Conservation (phyloP, 2,888 invertebrate species). For the Pachydiplax longipennis region DNA sequence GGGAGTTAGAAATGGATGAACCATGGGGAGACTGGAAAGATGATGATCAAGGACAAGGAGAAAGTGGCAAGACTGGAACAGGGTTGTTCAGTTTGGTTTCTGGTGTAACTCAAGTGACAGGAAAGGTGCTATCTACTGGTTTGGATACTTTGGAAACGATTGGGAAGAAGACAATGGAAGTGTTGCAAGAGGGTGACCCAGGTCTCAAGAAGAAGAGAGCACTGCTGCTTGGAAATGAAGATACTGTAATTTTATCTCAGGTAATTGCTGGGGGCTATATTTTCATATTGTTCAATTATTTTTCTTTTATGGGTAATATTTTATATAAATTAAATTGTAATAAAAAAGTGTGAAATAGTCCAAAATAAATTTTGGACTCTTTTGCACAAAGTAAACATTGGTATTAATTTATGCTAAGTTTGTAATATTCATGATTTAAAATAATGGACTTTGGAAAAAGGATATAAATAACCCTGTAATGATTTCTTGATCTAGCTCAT, state of each 20-base stretch:
- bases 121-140: slow-evolving; percentile 80
- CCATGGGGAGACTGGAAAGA: slow-evolving; percentile 28
- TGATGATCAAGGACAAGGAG: neutral
- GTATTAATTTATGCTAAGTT: too few relatives aligned
- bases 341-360: too few relatives aligned
- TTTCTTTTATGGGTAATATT: neutral
- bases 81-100: slow-evolving; percentile 67
- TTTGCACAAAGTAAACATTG: too few relatives aligned
- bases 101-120: slow-evolving; percentile 69
- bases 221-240: slow-evolving; percentile 69
- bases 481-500: too few relatives aligned
- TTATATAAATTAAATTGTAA: too few relatives aligned
- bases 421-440: too few relatives aligned
- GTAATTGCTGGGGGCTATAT: slow-evolving; percentile 47
- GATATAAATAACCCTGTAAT: too few relatives aligned
- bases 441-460: too few relatives aligned
- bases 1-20: slow-evolving; percentile 3
- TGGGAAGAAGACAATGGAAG: slow-evolving; percentile 94
- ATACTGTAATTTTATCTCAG: slow-evolving; percentile 66
- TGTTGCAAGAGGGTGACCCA: slow-evolving; percentile 90
- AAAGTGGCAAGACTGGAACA: neutral
- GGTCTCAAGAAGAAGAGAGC: slow-evolving; percentile 81
- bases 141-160: slow-evolving; percentile 90
- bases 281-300: neutral
- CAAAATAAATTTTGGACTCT: too few relatives aligned